These are phyloP conservation scores for Entomobrya proxima DNA, from an alignment of 2,888 invertebrate genomes.

Conservation along the genomic window DNA sequence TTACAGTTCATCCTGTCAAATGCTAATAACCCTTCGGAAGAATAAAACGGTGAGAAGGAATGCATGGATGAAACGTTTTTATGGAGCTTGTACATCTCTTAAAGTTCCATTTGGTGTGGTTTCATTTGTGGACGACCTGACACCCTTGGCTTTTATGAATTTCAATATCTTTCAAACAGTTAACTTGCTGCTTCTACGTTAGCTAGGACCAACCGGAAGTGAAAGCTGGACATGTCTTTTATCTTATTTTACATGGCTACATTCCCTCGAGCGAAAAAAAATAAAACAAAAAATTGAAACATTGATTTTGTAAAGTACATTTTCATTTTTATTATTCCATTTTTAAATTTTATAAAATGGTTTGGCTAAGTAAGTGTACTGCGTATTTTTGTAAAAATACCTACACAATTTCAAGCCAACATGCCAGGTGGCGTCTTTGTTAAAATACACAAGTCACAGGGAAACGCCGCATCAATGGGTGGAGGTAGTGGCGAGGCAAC, in stretches of 20 bases:
- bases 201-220: neutral
- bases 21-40: neutral
- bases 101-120: conserved; percentile 16
- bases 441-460: neutral
- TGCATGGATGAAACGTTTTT: conserved; percentile 30
- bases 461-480: neutral
- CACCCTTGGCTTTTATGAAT: conserved; percentile 28
- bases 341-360: too few species aligned
- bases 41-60: neutral
- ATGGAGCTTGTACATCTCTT: neutral
- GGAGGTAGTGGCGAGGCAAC: neutral
- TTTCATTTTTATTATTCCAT: too few species aligned
- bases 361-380: too few species aligned
- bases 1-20: neutral
- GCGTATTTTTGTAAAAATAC: too few species aligned
- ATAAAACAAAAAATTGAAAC: too few species aligned
- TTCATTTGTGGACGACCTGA: neutral
- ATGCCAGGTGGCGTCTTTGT: neutral
- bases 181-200: conserved; percentile 5
- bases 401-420: too few species aligned
- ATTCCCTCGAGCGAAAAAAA: too few species aligned
- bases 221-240: too few species aligned
- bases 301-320: too few species aligned
- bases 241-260: too few species aligned
- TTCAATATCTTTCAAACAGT: conserved; percentile 40